Base-by-base conservation (phyloP, 2,113 vertebrate species). In the Hemicordylus capensis region DNA sequence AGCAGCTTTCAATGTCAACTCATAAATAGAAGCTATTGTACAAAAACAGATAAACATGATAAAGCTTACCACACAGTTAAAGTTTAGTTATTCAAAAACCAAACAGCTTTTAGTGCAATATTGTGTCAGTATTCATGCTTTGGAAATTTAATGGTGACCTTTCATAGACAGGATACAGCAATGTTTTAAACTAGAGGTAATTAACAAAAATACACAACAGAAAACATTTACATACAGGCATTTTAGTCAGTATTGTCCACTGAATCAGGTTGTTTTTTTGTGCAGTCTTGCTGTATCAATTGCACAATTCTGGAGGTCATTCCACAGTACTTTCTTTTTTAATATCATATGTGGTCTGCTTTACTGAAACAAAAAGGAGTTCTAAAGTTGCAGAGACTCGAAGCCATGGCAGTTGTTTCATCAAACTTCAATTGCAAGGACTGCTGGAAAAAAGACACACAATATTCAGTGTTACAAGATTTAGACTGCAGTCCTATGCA, bases 81-180 rank as follows among this genome's bases (percentile, higher is more conserved):
- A 80, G 88, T 78, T 87, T 78, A 88, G 90, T 58, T 87, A 91
- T 95, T 93, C 88, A 94, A 88, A 94, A 94, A 94, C 89, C 85
- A 93, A 93, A 95, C 91, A 88, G 91, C 92, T 89, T 73, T 54
- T 93, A 92, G 93, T 90, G 94, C 93, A 92, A 94, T 83, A 70
- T 91, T 94, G 84, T 84, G 91, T 87, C 90, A 90, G 90, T 93
- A 91, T 80, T 88, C 95, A 95, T 96, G 96, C 95, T 92, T 89
- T 64, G 90, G 93, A 91, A 89, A 80, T 39, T 83, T 63, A 86
- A 84, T 20, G 76, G 81, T 83, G n/a, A 73, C 34, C 86, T 72
- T 81, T 46, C 87, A 90, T 93, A 87, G 92, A 89, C 87, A 91
- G 85, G 67, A 93, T 87, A 90, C 17, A 90, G 93, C 85, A 84